A percentile compares a stretch with the other conserved stretches of the same genome.
phyloP scores from a whole-genome alignment of 2,888 invertebrate species.

The Aelia acuminata region DNA sequence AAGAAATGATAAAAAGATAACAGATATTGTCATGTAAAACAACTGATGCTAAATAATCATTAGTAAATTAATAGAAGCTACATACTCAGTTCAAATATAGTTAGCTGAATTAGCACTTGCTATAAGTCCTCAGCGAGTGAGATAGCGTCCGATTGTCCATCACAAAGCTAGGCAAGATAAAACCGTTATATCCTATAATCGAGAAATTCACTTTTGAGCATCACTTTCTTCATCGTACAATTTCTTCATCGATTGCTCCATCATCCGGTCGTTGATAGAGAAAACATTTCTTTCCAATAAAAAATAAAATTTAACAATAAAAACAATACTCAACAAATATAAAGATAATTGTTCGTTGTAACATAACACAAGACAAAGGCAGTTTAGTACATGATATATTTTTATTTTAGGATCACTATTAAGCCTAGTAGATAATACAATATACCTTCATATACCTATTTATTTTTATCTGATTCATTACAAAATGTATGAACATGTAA shows the following conservation, averaged over 20 bases:
- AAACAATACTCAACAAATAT: conserved; percentile 43
- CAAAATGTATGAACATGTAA: conserved; percentile 25
- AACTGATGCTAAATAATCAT: conserved; percentile 21
- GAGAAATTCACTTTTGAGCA: conserved; percentile 40
- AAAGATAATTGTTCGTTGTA: conserved; percentile 51
- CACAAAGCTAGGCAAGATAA: conserved; percentile 56
- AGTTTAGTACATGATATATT: conserved; percentile 30
- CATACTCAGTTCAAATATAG: background rate
- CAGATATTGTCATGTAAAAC: background rate
- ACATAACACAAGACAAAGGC: conserved; percentile 47
- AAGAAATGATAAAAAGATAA: background rate
- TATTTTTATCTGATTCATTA: conserved; percentile 6
- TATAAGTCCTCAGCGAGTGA: background rate
- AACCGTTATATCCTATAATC: conserved; percentile 7
- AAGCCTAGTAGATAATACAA: background rate
- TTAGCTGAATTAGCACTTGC: background rate
- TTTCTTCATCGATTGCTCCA: conserved; percentile 2
- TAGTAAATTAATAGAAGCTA: conserved; percentile 58
- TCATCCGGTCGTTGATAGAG: conserved; percentile 15
- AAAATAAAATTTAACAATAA: background rate
- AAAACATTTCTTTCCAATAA: background rate
- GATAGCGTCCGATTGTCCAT: conserved; percentile 17
- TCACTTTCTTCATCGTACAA: conserved; percentile 20
- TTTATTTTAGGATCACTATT: background rate
- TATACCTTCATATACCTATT: background rate